Percentiles rank a stretch among this genome's conserved stretches.
Evolutionary conservation across 2,888 invertebrate genomes (phyloP).

Genomic region (Anarsia innoxiella): DNA sequence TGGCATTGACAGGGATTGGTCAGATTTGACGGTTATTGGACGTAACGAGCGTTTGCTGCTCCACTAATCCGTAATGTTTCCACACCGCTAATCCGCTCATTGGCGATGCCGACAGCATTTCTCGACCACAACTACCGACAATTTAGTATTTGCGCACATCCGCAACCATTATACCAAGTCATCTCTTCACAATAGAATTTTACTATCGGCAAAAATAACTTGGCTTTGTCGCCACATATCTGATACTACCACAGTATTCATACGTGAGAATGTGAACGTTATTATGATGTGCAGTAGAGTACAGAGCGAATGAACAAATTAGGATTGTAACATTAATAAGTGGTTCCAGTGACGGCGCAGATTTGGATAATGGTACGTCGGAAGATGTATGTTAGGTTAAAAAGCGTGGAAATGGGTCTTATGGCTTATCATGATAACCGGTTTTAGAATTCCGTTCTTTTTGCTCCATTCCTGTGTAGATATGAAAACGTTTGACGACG

Average conservation of each 20-base stretch:
- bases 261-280: conserved; percentile 13
- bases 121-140: conserved; percentile 9
- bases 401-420: conserved; percentile 33
- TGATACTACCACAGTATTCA: background rate
- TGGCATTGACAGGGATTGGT: conserved; percentile 2
- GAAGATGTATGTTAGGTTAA: conserved; percentile 32
- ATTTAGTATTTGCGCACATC: conserved; percentile 13
- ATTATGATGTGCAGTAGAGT: conserved; percentile 6
- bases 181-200: no score
- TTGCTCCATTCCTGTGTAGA: no score
- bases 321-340: conserved; percentile 14
- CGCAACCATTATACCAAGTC: conserved; percentile 8
- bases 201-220: no score
- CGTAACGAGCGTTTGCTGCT: conserved; percentile 23
- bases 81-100: conserved; percentile 35
- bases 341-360: conserved; percentile 24
- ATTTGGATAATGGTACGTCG: conserved; percentile 29
- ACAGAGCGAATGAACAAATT: conserved; percentile 4
- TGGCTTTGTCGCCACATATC: conserved; percentile 2
- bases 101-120: conserved; percentile 28
- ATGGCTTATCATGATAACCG: no score
- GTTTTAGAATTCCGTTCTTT: no score
- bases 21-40: conserved; percentile 4
- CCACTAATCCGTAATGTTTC: conserved; percentile 32
- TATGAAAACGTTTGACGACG: no score